Evolutionary conservation across 2,113 vertebrate species (phyloP).

Genomic region (Porphyrio hochstetteri): DNA sequence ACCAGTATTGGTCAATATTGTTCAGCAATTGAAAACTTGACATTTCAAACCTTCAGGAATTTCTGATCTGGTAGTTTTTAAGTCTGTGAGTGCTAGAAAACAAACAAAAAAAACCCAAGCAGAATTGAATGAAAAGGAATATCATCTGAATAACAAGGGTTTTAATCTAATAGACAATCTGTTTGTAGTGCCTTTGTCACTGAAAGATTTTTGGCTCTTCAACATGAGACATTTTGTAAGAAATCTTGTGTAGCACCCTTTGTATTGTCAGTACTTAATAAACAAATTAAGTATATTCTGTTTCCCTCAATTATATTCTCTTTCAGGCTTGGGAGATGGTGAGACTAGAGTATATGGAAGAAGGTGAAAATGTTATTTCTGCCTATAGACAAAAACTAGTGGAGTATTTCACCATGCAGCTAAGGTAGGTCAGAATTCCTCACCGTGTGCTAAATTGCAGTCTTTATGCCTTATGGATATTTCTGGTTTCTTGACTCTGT

Average conservation of each 20-base stretch:
- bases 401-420: conserved; percentile 85
- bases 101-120: background rate
- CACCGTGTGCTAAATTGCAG: background rate
- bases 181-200: background rate
- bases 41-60: background rate
- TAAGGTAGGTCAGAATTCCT: conserved; percentile 77
- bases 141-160: background rate
- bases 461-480: background rate
- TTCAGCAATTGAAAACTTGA: background rate
- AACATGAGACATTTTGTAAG: background rate
- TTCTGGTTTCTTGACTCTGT: background rate
- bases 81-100: background rate
- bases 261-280: background rate
- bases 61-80: background rate
- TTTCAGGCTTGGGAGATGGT: conserved; percentile 91
- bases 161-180: background rate
- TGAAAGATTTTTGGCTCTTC: background rate
- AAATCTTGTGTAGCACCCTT: background rate
- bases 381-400: conserved; percentile 87
- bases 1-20: background rate
- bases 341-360: conserved; percentile 85
- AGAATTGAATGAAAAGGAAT: background rate
- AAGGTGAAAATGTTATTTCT: conserved; percentile 66
- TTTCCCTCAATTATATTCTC: background rate
- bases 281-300: background rate